Evolutionary conservation across 1,140 invertebrate species (phyloP).

Genomic region (Doryteuthis pealeii): DNA sequence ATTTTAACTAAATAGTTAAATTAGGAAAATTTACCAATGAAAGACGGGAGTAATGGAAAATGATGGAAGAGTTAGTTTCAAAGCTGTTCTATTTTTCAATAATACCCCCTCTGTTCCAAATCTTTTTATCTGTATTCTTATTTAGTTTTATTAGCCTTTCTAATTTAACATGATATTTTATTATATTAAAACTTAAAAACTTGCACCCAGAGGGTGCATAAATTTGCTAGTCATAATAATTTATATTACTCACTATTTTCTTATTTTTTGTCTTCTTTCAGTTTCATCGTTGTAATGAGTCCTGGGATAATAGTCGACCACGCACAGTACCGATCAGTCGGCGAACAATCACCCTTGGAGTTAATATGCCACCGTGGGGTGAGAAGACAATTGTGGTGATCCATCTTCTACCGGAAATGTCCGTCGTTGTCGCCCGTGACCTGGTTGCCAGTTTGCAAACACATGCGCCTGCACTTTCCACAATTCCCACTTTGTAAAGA

Average conservation of each 20-base stretch:
- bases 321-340: constrained; percentile 36
- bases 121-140: no score
- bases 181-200: no score
- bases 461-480: constrained; percentile 28
- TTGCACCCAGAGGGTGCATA: no score
- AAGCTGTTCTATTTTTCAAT: no score
- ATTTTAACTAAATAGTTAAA: no score
- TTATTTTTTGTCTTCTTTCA: constrained; percentile 19
- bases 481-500: constrained; percentile 4
- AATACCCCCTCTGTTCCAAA: no score
- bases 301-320: constrained; percentile 39
- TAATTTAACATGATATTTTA: no score
- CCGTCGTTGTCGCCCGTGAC: constrained; percentile 40
- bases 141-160: no score
- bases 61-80: no score
- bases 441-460: constrained; percentile 43
- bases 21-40: no score
- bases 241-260: background rate
- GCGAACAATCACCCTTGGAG: constrained; percentile 38
- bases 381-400: constrained; percentile 33
- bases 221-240: no score
- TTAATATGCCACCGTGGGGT: constrained; percentile 46
- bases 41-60: no score
- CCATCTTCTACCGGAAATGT: constrained; percentile 44
- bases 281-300: constrained; percentile 28